A percentile compares a stretch with the other conserved stretches of the same genome.
These are phyloP conservation scores for Peromyscus aztecus DNA, from an alignment of 2,797 vertebrate species.

Conservation along the genomic window DNA sequence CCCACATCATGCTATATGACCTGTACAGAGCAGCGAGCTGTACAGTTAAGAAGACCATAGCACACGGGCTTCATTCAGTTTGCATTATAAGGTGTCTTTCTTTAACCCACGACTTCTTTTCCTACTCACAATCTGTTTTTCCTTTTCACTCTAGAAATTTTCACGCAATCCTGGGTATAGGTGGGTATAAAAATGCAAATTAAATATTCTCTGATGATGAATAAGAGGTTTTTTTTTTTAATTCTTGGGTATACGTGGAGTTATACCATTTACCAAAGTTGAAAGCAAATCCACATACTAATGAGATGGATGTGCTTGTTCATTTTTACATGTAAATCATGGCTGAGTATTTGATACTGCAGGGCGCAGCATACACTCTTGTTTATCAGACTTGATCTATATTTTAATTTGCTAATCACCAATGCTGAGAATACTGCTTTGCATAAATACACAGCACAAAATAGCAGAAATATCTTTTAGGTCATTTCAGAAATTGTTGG, in stretches of 20 bases:
- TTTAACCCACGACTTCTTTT: not conserved
- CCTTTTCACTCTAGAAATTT: not conserved
- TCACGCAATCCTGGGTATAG: not conserved
- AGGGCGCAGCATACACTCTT: not conserved
- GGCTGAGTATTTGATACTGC: not conserved
- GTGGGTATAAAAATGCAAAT: not conserved
- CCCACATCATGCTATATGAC: not conserved
- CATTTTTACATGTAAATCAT: not conserved
- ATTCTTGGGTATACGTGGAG: not conserved
- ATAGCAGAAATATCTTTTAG: not conserved
- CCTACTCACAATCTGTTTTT: not conserved
- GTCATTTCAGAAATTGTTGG: not conserved
- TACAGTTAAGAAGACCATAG: not conserved
- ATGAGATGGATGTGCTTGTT: not conserved
- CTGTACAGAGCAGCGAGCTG: not conserved
- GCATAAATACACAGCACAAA: not conserved
- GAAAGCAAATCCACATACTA: not conserved
- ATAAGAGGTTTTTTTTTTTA: not conserved
- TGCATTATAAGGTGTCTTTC: not conserved
- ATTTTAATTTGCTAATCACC: not conserved
- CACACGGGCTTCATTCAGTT: not conserved
- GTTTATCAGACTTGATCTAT: not conserved
- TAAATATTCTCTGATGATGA: not conserved
- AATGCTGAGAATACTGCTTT: not conserved
- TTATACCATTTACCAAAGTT: not conserved